Conservation (phyloP, 2,113 vertebrate genomes). For the Helogale parvula region DNA sequence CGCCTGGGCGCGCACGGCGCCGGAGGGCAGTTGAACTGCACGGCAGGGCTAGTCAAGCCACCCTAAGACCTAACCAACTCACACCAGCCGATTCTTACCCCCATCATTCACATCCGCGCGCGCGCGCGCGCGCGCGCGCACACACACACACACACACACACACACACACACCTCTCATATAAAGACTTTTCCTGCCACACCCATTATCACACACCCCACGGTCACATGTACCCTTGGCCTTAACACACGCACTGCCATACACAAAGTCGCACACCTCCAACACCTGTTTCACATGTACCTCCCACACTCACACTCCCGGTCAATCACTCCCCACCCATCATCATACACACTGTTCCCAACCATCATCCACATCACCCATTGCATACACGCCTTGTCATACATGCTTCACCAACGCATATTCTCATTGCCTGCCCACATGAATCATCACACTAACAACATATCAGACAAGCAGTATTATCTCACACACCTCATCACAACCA, state of each 20-base stretch:
- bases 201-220: constrained; percentile 62
- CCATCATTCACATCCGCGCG: not conserved
- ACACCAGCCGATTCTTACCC: not conserved
- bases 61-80: not conserved
- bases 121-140: not conserved
- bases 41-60: not conserved
- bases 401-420: not conserved
- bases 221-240: constrained; percentile 30
- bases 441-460: not conserved
- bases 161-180: not conserved
- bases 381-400: not conserved
- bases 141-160: not conserved
- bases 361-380: not conserved
- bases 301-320: not conserved
- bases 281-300: constrained; percentile 38
- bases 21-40: not conserved
- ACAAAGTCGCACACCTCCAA: constrained; percentile 9
- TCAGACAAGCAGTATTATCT: constrained; percentile 15
- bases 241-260: constrained; percentile 4
- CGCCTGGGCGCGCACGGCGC: not conserved
- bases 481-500: constrained; percentile 13
- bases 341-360: not conserved
- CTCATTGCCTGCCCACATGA: constrained; percentile 4
- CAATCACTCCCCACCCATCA: not conserved
- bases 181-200: constrained; percentile 50